These are phyloP conservation scores for Agrochola circellaris DNA, from an alignment of 2,888 invertebrate species.

Conservation along the genomic window DNA sequence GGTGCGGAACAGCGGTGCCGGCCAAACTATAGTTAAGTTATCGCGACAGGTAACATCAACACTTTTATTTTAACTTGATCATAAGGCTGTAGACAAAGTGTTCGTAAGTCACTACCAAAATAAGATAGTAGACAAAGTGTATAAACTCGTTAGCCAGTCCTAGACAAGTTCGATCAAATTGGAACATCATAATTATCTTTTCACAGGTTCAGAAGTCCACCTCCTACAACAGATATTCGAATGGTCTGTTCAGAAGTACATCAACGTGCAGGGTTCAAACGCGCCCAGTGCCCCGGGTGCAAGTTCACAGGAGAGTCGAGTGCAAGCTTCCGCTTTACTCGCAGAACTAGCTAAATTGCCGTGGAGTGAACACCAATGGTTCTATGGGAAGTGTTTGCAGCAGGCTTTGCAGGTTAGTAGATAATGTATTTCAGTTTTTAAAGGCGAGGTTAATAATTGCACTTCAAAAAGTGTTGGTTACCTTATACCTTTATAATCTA, in stretches of 20 bases:
- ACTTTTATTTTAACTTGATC: too few relatives aligned
- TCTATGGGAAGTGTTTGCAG: slow-evolving; percentile 70
- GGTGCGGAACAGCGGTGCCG: too few relatives aligned
- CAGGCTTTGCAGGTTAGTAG: slow-evolving; percentile 74
- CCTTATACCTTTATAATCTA: not conserved
- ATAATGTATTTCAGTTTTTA: not conserved
- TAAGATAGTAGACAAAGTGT: not conserved
- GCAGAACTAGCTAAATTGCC: slow-evolving; percentile 73
- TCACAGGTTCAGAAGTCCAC: slow-evolving; percentile 72
- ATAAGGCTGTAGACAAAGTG: not conserved
- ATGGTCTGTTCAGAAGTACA: slow-evolving; percentile 74
- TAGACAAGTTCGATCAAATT: not conserved
- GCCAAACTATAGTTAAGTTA: too few relatives aligned
- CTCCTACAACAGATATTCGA: slow-evolving; percentile 78
- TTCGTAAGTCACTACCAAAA: not conserved
- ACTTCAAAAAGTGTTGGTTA: too few relatives aligned
- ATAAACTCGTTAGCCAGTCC: not conserved
- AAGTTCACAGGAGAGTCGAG: slow-evolving; percentile 68
- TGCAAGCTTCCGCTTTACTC: slow-evolving; percentile 73
- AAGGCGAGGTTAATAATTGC: too few relatives aligned
- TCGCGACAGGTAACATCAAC: too few relatives aligned
- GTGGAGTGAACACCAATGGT: slow-evolving; percentile 81
- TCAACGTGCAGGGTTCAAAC: slow-evolving; percentile 45
- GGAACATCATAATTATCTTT: not conserved
- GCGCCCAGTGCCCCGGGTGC: not conserved